Base-by-base conservation (phyloP, 1,140 invertebrate genomes). In the Marisa cornuarietis region DNA sequence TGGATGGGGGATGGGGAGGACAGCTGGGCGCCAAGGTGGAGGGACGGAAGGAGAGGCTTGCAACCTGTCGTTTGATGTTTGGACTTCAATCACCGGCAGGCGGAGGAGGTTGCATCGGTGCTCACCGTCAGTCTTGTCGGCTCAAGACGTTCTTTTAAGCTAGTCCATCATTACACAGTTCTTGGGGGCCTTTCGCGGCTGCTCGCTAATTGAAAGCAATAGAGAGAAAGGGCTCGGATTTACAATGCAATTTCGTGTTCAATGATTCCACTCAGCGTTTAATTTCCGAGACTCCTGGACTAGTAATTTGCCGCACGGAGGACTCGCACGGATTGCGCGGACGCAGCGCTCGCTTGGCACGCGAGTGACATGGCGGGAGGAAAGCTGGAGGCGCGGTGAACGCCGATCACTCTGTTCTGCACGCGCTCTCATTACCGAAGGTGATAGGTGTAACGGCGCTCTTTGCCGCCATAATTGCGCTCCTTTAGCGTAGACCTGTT, bases 181-280 rank as follows among this genome's bases (percentile, higher is more conserved):
- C 42, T 52, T 42, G 49, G 20, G 0, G 31, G 31, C 31, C 65
- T 63, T 2, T 54, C 26, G 42, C 63, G 76, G 63, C 76, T 63
- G 66, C 54, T 77, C 58, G 76, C 76, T 77, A 77, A 77, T 77
- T 77, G 76, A 77, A 77, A 77, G 76, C 76, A 77, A 77, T 77
- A 77, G 62, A 77, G 76, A 77, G 76, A 69, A 42, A 69, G 76
- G 65, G 31, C 63, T 77, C 76, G 76, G 76, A 65, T 77, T 77
- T 77, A 77, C 76, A 77, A 77, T 77, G 76, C 76, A 77, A 77
- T 77, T 77, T 77, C 76, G 66, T 77, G 76, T 77, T 77, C 76
- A 77, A 54, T 77, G 76, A 77, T 77, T 77, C 76, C 76, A 77
- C 76, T 77, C 76, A 77, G 76, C 76, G 52, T 77, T 77, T 77